Evolutionary conservation across 2,113 vertebrate species (phyloP).

Genomic region (Cacatua alba): DNA sequence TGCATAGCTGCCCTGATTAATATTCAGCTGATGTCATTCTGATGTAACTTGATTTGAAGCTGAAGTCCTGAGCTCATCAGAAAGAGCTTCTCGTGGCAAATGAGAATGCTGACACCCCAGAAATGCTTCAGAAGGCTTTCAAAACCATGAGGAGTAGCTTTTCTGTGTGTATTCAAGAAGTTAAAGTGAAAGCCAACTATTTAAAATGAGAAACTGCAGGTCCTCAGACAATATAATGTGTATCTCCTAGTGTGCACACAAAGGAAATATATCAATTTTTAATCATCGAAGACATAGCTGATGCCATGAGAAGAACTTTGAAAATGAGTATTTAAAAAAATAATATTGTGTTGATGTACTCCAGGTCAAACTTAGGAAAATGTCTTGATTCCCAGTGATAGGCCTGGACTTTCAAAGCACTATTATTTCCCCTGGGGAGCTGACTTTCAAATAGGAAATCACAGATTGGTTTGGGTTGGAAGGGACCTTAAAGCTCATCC

Average conservation of each 20-base stretch:
- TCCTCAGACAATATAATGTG: background rate
- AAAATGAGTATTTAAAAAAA: background rate
- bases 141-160: conserved; percentile 62
- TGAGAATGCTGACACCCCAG: conserved; percentile 62
- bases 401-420: background rate
- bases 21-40: conserved; percentile 67
- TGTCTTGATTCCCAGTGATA: background rate
- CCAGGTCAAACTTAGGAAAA: background rate
- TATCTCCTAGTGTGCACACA: background rate
- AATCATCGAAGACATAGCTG: background rate
- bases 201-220: conserved; percentile 43
- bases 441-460: background rate
- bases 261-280: background rate
- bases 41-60: conserved; percentile 68
- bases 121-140: conserved; percentile 41
- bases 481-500: background rate
- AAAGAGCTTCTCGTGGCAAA: conserved; percentile 64
- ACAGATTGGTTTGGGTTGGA: background rate
- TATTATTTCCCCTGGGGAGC: background rate
- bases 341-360: background rate
- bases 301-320: background rate
- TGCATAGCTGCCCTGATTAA: conserved; percentile 31
- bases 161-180: conserved; percentile 45
- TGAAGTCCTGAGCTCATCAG: conserved; percentile 66
- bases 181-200: conserved; percentile 56